phyloP scores from a whole-genome alignment of 2,113 vertebrate genomes.

The Rattus rattus region DNA sequence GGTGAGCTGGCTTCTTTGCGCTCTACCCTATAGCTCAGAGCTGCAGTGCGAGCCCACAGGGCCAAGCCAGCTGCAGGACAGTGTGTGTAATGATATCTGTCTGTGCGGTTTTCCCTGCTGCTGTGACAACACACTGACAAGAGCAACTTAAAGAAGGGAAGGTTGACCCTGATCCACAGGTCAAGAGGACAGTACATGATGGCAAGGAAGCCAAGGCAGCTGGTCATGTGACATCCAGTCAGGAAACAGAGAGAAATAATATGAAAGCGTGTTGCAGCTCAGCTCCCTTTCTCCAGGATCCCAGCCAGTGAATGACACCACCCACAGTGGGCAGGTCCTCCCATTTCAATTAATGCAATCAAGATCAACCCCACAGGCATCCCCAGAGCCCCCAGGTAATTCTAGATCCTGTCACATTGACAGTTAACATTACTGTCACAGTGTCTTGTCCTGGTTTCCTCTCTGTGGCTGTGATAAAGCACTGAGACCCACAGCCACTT shows the following conservation, averaged over 20 bases:
- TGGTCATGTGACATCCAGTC: background rate
- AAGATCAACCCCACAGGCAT: background rate
- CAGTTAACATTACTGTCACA: background rate
- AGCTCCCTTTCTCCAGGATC: too few relatives aligned
- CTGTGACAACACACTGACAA: background rate
- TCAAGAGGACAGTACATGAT: background rate
- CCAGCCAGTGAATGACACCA: background rate
- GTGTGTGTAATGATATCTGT: background rate
- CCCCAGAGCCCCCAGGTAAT: background rate
- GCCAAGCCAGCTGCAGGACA: background rate
- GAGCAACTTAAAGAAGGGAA: background rate
- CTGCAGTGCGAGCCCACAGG: rapidly evolving
- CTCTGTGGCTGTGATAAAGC: background rate
- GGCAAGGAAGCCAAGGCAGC: background rate
- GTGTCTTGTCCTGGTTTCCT: background rate
- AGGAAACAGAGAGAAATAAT: background rate
- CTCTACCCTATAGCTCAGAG: rapidly evolving
- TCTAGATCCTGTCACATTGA: background rate
- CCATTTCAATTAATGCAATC: background rate
- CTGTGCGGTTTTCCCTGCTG: background rate
- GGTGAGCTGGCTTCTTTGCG: background rate
- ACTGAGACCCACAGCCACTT: background rate
- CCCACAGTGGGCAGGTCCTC: background rate
- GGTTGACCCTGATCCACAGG: background rate
- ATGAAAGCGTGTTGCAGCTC: background rate